phyloP scores from a whole-genome alignment of 2,888 invertebrate genomes.

The Adelognathus sp. region DNA sequence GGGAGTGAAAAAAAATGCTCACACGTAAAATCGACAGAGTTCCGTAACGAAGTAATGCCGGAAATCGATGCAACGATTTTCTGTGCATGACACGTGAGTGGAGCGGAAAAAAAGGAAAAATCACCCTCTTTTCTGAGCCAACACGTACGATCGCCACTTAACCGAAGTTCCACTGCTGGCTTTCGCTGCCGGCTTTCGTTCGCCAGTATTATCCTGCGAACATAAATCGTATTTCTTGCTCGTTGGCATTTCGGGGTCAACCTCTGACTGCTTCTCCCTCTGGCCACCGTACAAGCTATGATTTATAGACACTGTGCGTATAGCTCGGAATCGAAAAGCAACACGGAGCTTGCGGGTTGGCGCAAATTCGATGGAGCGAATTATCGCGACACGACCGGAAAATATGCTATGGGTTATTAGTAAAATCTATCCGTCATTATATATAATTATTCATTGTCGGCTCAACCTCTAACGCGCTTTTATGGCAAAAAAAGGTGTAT shows the following conservation, averaged over 20 bases:
- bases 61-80: neutral
- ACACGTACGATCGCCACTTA: constrained; percentile 32
- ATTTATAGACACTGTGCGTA: constrained; percentile 24
- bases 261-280: constrained; percentile 37
- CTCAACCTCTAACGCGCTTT: too few relatives aligned
- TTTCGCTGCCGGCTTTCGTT: too few relatives aligned
- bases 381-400: neutral
- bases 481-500: too few relatives aligned
- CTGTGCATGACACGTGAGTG: constrained; percentile 18
- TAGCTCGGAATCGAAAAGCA: constrained; percentile 21
- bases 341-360: neutral
- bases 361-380: neutral
- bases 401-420: too few relatives aligned
- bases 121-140: neutral
- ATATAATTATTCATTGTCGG: too few relatives aligned
- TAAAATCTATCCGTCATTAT: too few relatives aligned
- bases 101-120: neutral
- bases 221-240: constrained; percentile 36
- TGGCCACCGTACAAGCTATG: constrained; percentile 20
- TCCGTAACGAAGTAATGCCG: neutral
- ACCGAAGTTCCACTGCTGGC: constrained; percentile 26
- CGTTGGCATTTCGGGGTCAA: constrained; percentile 49
- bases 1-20: neutral
- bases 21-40: neutral
- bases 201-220: constrained; percentile 29